Base-by-base conservation (phyloP, 2,888 invertebrate genomes). In the Campoplex capitator region DNA sequence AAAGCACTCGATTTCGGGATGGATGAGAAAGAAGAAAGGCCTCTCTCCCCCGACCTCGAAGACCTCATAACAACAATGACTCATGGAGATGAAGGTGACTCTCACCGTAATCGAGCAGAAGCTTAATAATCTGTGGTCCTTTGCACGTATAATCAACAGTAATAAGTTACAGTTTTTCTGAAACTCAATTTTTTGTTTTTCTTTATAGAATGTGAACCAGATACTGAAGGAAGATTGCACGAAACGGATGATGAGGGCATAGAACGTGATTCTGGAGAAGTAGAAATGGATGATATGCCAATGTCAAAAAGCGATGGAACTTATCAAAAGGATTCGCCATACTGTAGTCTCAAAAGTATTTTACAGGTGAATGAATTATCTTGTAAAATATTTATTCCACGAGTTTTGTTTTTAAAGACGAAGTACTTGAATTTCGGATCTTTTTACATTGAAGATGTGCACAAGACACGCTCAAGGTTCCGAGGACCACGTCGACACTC, bases 181-280 rank as follows among this genome's bases (percentile, higher is more conserved):
- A 13, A 11, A 8, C 16, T 13, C 7, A 2, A 7, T 56, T 28
- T 42, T 70, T 78, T 42, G 71, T 86, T 84, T 42, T 62, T 2
- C 16, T 62, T 90, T 90, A 7, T 89, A 92, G 93, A 91, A 84
- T 90, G 89, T 35, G 92, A 94, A 94, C 85, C 95, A 93, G 90
- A 95, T 94, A 88, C 95, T 93, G 89, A 96, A 94, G 95, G 96
- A 95, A 79, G 91, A 82, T 89, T 92, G 87, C 91, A 95, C 92
- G 97, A 97, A 94, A 97, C 96, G 16, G 97, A 98, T 92, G 98
- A 98, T 94, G 98, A 98, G 95, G 98, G 98, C 88, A 98, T 98
- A 93, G 98, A 98, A 95, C 95, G 98, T 90, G 98, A 98, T 95
- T 97, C 98, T 2, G 97, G 96, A 85, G 97, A 97, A 91, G 96